Evolutionary conservation across 2,888 invertebrate species (phyloP), one percentile per base, ranked within the genome.

Genomic region (Cosmopolites sordidus): DNA sequence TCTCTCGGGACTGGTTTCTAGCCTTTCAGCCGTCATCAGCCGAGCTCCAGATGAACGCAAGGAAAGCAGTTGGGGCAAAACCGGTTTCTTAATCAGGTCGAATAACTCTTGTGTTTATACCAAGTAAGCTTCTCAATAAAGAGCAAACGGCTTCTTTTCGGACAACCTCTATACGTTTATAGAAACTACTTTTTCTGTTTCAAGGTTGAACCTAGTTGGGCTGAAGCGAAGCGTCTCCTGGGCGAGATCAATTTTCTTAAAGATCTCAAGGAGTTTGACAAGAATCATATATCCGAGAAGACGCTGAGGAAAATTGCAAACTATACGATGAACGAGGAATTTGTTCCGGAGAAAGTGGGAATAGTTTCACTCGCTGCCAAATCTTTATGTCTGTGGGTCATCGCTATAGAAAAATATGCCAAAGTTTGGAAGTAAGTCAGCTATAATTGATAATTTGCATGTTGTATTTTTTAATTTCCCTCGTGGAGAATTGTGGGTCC

Each of bases 401-500:
- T 89, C 54, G 93, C 93, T 1, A 93, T 94, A 71, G 92, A 94
- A 72, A 86, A 92, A 69, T 94, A 94, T 68, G 92, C 87, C 1
- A 87, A 89, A 75, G 86, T 93, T 39, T 93, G 83, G 78, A 87
- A 84, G 87, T 87, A 68, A 77, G 77, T 72, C 11, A 9, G 27
- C 27, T 27, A 27, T 27, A 27, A 27, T 27, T 27, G 27, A 27
- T 6, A 27, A 27, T 6, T 27, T 27, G n/a, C n/a, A n/a, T n/a
- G n/a, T n/a, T n/a, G n/a, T n/a, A n/a, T n/a, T n/a, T n/a, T n/a
- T n/a, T 40, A 29, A 14, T 48, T 42, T 22, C 17, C n/a, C n/a
- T 11, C 14, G 12, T 63, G n/a, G n/a, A 86, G 88, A 68, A 79
- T 87, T 62, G 92, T 93, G 0, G 92, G 89, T 50, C 93, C 93